phyloP scores from a whole-genome alignment of 2,888 invertebrate genomes.

The Steromphala cineraria region DNA sequence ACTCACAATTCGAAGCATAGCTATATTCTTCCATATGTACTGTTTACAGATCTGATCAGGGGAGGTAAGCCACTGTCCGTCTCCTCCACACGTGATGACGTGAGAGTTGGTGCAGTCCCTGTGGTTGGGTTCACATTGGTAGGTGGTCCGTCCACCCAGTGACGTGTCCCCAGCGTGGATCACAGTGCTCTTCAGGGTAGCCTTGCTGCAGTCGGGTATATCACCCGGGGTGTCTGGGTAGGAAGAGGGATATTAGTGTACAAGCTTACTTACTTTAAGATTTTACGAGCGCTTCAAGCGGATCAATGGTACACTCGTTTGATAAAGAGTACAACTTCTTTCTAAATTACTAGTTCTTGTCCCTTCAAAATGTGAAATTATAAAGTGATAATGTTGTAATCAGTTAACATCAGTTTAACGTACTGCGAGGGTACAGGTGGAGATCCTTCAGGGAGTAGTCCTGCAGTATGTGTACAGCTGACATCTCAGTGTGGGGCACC shows the following conservation, averaged over 20 bases:
- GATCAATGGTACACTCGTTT: too few relatives aligned
- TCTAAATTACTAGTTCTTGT: too few relatives aligned
- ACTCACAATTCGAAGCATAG: neutral
- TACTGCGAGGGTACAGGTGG: neutral
- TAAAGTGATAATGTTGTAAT: too few relatives aligned
- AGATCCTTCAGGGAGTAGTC: neutral
- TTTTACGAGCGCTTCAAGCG: too few relatives aligned
- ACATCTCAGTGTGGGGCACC: neutral
- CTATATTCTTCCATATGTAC: neutral
- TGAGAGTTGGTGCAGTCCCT: neutral
- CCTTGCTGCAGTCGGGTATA: neutral
- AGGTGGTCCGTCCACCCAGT: neutral
- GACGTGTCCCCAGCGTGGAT: neutral
- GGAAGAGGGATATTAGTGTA: neutral
- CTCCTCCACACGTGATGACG: neutral
- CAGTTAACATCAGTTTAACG: neutral
- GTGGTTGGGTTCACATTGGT: neutral
- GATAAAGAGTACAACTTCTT: too few relatives aligned
- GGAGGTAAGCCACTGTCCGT: neutral
- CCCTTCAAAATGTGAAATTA: too few relatives aligned
- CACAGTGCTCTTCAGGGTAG: neutral
- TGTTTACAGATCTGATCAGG: neutral
- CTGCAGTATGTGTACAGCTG: neutral
- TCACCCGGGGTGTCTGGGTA: neutral
- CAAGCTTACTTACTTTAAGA: too few relatives aligned